Percentiles rank a stretch among this genome's conserved stretches.
Evolutionary conservation across 2,113 vertebrate genomes (phyloP).

Genomic region (Malurus elegans): DNA sequence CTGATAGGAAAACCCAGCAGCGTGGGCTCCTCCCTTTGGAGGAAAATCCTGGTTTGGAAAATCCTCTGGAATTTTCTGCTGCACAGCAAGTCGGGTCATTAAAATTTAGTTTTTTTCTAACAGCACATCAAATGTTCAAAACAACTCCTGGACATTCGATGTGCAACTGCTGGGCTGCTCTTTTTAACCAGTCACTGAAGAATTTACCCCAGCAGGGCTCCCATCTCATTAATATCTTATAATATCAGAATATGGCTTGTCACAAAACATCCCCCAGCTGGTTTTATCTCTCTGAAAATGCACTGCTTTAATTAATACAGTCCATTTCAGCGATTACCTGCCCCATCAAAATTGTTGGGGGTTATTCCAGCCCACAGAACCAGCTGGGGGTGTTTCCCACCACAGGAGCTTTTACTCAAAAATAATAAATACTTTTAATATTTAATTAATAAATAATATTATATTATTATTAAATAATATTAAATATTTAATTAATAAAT

Average conservation of each 20-base stretch:
- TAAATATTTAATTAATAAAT: no score
- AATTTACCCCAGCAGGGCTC: background rate
- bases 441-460: no score
- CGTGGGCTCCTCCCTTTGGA: accelerated
- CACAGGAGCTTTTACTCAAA: background rate
- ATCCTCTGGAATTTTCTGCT: background rate
- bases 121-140: background rate
- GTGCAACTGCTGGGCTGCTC: background rate
- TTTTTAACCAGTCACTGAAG: background rate
- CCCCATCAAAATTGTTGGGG: background rate
- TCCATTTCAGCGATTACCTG: background rate
- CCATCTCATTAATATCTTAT: background rate
- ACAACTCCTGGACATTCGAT: background rate
- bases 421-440: no score
- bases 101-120: conserved; percentile 31
- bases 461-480: no score
- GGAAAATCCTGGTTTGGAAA: background rate
- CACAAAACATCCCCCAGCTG: background rate
- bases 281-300: background rate
- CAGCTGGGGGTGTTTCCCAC: background rate
- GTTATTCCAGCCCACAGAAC: background rate
- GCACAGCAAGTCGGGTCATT: background rate
- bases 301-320: background rate
- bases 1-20: background rate
- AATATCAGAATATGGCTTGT: background rate